These are phyloP conservation scores for Gopherus evgoodei DNA, from an alignment of 2,113 vertebrate species.

Conservation along the genomic window DNA sequence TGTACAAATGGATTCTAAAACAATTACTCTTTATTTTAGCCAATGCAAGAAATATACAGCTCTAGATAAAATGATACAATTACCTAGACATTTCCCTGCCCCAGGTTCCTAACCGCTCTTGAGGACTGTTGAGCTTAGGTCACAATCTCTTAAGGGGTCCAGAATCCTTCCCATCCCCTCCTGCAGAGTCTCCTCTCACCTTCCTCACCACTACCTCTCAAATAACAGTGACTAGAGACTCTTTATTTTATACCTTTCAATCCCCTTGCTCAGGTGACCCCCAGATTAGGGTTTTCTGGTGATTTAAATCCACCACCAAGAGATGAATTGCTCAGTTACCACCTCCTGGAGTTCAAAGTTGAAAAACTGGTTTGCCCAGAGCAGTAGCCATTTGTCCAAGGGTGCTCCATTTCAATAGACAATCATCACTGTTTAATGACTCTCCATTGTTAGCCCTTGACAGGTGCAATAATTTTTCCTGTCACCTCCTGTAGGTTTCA, in stretches of 20 bases:
- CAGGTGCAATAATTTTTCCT: neutral
- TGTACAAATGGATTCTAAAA: neutral
- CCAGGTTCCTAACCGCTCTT: neutral
- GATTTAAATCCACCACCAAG: neutral
- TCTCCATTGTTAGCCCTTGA: neutral
- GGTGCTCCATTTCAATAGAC: neutral
- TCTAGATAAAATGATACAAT: neutral
- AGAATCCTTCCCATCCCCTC: neutral
- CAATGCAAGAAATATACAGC: neutral
- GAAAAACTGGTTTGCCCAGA: neutral
- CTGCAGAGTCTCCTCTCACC: neutral
- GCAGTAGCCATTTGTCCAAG: neutral
- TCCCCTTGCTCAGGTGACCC: neutral
- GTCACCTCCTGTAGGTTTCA: neutral
- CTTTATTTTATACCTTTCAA: neutral
- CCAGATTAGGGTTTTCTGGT: neutral
- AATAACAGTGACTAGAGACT: neutral
- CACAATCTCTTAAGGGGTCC: neutral
- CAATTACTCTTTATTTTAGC: neutral
- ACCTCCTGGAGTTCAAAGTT: neutral
- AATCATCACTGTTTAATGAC: neutral
- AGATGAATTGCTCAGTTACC: neutral
- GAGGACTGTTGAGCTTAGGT: neutral
- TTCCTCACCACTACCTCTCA: no score
- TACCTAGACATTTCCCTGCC: neutral